Evolutionary conservation across 2,113 vertebrate genomes (phyloP).

Genomic region (Lepus europaeus): DNA sequence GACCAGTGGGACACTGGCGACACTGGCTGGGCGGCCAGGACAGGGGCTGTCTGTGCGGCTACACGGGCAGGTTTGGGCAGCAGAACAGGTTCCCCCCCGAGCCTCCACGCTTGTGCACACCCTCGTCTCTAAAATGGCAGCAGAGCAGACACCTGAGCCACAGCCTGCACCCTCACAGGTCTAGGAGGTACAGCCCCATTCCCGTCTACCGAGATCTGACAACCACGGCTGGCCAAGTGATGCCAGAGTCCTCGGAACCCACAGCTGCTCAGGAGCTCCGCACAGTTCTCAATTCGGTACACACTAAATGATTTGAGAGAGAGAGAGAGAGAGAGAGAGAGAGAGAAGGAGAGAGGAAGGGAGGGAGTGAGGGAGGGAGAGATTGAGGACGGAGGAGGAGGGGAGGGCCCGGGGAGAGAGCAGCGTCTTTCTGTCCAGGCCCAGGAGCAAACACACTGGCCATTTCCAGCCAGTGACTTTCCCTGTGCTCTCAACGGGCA

Average conservation of each 20-base stretch:
- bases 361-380: fast-evolving
- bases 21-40: fast-evolving
- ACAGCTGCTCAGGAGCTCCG: too few relatives aligned
- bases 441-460: fast-evolving
- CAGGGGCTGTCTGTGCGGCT: not conserved
- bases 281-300: too few relatives aligned
- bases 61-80: not conserved
- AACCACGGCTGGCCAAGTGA: too few relatives aligned
- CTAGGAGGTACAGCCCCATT: not conserved
- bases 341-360: too few relatives aligned
- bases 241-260: too few relatives aligned
- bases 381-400: too few relatives aligned
- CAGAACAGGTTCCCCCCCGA: not conserved
- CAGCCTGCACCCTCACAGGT: fast-evolving
- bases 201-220: not conserved
- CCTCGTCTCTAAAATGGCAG: not conserved
- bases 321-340: not conserved
- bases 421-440: too few relatives aligned
- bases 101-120: too few relatives aligned
- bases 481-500: too few relatives aligned
- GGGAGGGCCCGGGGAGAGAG: not conserved
- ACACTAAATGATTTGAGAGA: not conserved
- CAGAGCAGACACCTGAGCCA: not conserved
- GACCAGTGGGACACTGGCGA: fast-evolving
- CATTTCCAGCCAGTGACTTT: too few relatives aligned